Conservation (phyloP, 2,113 vertebrate species). For the Scomber colias region DNA sequence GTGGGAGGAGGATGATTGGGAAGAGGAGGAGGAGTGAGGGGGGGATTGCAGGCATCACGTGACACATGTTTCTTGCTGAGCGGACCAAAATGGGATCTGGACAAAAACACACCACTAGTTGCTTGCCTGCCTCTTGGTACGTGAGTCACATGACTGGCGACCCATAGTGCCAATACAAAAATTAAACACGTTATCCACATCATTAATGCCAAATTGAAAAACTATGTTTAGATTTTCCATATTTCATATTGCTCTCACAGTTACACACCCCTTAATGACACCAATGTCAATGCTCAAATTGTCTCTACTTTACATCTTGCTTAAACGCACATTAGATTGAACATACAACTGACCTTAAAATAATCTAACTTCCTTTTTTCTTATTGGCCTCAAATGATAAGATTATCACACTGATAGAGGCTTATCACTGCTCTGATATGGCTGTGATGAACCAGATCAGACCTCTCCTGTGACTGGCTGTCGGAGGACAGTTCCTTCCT, state of each 20-base stretch:
- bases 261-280: background rate
- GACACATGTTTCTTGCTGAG: constrained; percentile 82
- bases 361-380: background rate
- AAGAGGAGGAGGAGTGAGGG: constrained; percentile 43
- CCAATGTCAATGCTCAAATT: background rate
- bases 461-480: constrained; percentile 40
- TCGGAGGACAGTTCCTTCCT: constrained; percentile 69
- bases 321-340: background rate
- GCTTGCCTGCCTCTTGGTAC: constrained; percentile 74
- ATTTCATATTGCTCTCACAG: background rate
- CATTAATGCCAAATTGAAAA: background rate
- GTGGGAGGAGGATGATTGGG: constrained; percentile 61
- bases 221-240: background rate
- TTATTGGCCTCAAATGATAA: background rate
- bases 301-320: background rate
- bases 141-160: constrained; percentile 46
- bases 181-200: constrained; percentile 11
- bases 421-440: constrained; percentile 63
- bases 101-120: constrained; percentile 85
- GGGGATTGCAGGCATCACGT: constrained; percentile 77
- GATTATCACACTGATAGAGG: constrained; percentile 14
- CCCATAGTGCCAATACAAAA: background rate
- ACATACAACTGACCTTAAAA: constrained; percentile 3
- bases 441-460: constrained; percentile 58
- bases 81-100: constrained; percentile 84